Evolutionary conservation across 1,140 invertebrate species (phyloP).

Genomic region (Aphis gossypii): DNA sequence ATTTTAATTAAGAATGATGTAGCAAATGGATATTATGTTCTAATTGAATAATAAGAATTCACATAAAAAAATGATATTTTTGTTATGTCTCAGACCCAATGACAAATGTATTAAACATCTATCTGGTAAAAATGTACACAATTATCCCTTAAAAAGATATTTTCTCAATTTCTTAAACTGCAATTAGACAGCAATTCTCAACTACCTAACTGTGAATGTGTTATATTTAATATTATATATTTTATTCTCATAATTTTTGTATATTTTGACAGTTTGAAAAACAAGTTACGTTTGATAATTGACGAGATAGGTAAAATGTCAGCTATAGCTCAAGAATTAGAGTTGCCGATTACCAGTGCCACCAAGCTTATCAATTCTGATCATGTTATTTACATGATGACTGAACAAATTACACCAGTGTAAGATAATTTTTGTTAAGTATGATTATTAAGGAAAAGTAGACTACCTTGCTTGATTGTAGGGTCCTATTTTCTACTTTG

Average conservation of each 20-base stretch:
- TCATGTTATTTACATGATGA: slow-evolving; percentile 74
- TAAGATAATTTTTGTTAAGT: background rate
- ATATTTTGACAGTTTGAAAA: background rate
- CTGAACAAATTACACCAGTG: background rate
- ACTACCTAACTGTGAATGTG: background rate
- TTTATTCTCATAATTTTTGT: background rate
- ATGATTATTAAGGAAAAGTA: background rate
- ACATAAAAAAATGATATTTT: background rate
- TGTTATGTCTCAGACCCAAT: background rate
- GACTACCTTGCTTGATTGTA: no score
- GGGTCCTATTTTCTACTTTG: no score
- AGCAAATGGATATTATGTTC: no score
- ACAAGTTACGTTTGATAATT: slow-evolving; percentile 65
- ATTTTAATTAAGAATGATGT: no score
- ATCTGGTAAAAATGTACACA: background rate
- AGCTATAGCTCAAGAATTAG: slow-evolving; percentile 74
- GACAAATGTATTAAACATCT: background rate
- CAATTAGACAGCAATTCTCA: background rate
- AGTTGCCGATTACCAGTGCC: slow-evolving; percentile 74
- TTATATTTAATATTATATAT: background rate
- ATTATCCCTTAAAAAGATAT: background rate
- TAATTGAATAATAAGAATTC: no score
- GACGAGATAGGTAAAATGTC: slow-evolving; percentile 77
- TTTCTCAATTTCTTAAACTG: background rate
- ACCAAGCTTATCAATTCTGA: slow-evolving; percentile 74